Evolutionary conservation across 2,888 invertebrate species (phyloP).

Genomic region (Heliconius erato): DNA sequence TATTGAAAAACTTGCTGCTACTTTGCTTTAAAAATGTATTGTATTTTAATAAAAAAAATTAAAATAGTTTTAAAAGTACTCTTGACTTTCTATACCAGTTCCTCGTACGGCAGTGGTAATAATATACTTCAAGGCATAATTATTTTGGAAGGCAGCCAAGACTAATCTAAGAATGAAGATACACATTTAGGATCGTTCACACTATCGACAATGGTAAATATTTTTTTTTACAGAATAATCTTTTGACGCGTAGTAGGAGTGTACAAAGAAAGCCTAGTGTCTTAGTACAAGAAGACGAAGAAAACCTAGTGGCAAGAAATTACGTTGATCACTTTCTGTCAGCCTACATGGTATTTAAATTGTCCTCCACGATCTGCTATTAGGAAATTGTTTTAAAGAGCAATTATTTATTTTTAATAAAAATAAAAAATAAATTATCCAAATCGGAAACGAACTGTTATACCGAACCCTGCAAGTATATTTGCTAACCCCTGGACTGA

Average conservation of each 20-base stretch:
- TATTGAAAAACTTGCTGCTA: no score
- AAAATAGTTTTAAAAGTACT: constrained; percentile 15
- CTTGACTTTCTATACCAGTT: constrained; percentile 36
- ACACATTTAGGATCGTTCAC: constrained; percentile 19
- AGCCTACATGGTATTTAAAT: no score
- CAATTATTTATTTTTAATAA: no score
- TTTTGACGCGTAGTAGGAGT: not conserved
- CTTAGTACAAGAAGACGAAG: not conserved
- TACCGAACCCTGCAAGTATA: no score
- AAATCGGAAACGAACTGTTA: no score
- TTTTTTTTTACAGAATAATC: not conserved
- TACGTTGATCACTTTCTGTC: no score
- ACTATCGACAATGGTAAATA: constrained; percentile 13
- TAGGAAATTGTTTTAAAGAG: no score
- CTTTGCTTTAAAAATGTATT: not conserved
- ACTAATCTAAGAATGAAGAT: constrained; percentile 47
- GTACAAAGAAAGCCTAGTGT: not conserved
- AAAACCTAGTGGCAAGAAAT: not conserved
- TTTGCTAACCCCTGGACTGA: no score
- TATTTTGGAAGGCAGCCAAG: constrained; percentile 51
- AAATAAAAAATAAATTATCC: no score
- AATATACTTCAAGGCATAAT: constrained; percentile 50
- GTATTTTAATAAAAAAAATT: not conserved
- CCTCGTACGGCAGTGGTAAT: constrained; percentile 47
- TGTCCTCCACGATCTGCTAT: no score